phyloP scores from a whole-genome alignment of 2,888 invertebrate genomes.

The Ceriagrion tenellum region DNA sequence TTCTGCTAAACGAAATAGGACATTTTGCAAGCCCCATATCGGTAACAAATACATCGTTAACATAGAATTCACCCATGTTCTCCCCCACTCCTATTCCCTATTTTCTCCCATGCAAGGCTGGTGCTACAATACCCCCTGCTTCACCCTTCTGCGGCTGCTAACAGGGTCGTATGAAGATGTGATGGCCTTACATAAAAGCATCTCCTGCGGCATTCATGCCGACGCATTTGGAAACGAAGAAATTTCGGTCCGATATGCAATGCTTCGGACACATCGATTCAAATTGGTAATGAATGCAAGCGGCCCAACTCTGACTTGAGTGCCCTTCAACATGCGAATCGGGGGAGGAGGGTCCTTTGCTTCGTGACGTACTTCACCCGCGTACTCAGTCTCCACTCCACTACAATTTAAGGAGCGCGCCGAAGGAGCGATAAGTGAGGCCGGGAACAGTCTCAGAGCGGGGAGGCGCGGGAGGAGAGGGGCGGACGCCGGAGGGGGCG shows the following conservation, averaged over 20 bases:
- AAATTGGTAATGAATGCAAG: background rate
- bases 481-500: background rate
- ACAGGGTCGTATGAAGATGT: too few relatives aligned
- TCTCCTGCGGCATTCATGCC: background rate
- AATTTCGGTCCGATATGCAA: background rate
- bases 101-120: too few relatives aligned
- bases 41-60: too few relatives aligned
- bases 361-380: background rate
- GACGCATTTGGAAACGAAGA: background rate
- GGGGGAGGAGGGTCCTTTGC: background rate
- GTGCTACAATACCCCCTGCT: too few relatives aligned
- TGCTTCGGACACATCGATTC: background rate
- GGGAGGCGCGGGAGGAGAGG: background rate
- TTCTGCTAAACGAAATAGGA: too few relatives aligned
- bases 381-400: background rate
- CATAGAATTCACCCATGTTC: too few relatives aligned
- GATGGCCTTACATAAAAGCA: too few relatives aligned
- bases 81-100: too few relatives aligned
- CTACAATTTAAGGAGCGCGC: slow-evolving; percentile 46
- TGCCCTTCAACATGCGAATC: background rate
- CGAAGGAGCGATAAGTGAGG: background rate
- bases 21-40: too few relatives aligned
- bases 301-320: background rate
- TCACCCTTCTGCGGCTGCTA: too few relatives aligned
- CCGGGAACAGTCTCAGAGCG: background rate